Evolutionary conservation across 2,113 vertebrate species (phyloP).

Genomic region (Osmerus eperlanus): DNA sequence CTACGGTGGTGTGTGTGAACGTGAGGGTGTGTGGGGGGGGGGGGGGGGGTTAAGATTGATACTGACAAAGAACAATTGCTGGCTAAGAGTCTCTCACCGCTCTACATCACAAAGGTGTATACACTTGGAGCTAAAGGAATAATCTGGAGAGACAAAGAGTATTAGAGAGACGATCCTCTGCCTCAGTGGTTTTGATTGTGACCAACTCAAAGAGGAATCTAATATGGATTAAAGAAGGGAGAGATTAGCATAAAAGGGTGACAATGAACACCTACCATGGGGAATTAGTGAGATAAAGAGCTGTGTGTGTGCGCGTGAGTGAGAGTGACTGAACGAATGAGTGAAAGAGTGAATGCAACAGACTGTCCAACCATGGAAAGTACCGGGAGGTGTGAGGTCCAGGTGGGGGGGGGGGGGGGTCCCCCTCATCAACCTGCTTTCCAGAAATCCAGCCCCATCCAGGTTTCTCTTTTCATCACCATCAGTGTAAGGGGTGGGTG

Average conservation of each 20-base stretch:
- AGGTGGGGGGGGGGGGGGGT: background rate
- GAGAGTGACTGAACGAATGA: background rate
- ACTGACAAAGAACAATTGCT: constrained; percentile 69
- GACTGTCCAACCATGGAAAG: constrained; percentile 22
- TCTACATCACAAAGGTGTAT: constrained; percentile 70
- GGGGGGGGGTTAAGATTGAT: constrained; percentile 51
- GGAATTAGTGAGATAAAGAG: constrained; percentile 72
- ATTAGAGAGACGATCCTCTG: constrained; percentile 70
- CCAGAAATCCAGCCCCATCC: too few relatives aligned
- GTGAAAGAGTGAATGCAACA: constrained; percentile 33
- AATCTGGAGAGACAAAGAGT: constrained; percentile 73
- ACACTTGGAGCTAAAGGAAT: constrained; percentile 71
- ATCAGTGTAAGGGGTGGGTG: constrained; percentile 16
- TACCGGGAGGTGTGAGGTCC: background rate
- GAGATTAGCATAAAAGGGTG: constrained; percentile 72
- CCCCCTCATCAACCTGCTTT: too few relatives aligned
- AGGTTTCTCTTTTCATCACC: too few relatives aligned
- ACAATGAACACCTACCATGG: constrained; percentile 73
- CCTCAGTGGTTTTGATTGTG: constrained; percentile 67
- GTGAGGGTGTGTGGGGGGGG: background rate
- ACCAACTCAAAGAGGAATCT: constrained; percentile 71
- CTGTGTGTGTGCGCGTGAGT: constrained; percentile 33
- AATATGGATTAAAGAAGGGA: constrained; percentile 67
- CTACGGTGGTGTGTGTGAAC: constrained; percentile 29
- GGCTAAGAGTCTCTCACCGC: constrained; percentile 60